A percentile compares a stretch with the other conserved stretches of the same genome.
Evolutionary conservation across 1,140 invertebrate genomes (phyloP).

Genomic region (Drosophila sp.): DNA sequence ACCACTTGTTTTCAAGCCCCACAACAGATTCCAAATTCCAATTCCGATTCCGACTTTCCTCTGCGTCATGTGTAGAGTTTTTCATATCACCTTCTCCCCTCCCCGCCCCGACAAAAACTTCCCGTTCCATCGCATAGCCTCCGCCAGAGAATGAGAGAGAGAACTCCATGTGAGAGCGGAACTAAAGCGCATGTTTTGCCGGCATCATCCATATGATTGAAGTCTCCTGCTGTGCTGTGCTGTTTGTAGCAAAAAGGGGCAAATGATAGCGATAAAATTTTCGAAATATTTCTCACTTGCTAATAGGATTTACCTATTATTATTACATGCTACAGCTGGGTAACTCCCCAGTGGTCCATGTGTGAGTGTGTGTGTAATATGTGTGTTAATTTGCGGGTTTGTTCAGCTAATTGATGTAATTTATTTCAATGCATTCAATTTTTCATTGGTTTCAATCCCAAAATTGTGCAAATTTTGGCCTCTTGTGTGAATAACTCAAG

Average conservation of each 20-base stretch:
- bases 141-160: slow-evolving; percentile 11
- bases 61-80: slow-evolving; percentile 64
- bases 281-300: slow-evolving; percentile 45
- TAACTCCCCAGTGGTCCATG: background rate
- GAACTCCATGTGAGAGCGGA: slow-evolving; percentile 3
- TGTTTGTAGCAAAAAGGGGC: slow-evolving; percentile 33
- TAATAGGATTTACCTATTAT: slow-evolving; percentile 64
- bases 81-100: background rate
- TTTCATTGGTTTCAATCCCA: slow-evolving; percentile 22
- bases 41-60: slow-evolving; percentile 22
- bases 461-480: background rate
- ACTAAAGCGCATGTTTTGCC: slow-evolving; percentile 41
- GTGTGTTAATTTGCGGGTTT: slow-evolving; percentile 12
- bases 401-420: slow-evolving; percentile 18
- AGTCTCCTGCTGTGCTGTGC: slow-evolving; percentile 7
- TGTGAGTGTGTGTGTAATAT: background rate
- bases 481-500: background rate
- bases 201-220: slow-evolving; percentile 48
- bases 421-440: slow-evolving; percentile 28
- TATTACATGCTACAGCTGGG: slow-evolving; percentile 12
- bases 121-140: background rate
- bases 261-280: slow-evolving; percentile 15
- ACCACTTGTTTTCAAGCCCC: slow-evolving; percentile 82
- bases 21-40: slow-evolving; percentile 20
- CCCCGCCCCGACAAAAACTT: background rate